phyloP scores from a whole-genome alignment of 2,113 vertebrate genomes.

The Mirounga angustirostris region DNA sequence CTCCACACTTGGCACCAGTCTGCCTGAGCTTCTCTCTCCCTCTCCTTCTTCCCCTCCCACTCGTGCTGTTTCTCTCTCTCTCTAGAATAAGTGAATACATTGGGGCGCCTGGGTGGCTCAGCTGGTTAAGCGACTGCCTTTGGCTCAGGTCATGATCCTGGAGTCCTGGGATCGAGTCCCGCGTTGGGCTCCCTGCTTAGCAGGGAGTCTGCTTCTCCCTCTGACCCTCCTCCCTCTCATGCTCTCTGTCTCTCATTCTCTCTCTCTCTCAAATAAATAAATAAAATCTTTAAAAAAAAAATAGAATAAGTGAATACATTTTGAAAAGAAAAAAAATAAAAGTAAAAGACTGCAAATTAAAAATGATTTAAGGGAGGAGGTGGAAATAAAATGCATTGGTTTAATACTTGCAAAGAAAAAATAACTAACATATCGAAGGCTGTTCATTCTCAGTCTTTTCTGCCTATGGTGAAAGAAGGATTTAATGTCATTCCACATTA shows the following conservation, averaged over 20 bases:
- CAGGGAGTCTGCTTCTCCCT: too few species aligned
- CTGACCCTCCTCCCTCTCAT: too few species aligned
- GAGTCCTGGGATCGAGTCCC: too few species aligned
- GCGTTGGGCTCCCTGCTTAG: too few species aligned
- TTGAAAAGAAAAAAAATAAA: background rate
- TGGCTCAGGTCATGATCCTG: too few species aligned
- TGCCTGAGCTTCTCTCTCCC: background rate
- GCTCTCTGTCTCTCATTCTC: too few species aligned
- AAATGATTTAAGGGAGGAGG: background rate
- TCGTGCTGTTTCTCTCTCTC: background rate
- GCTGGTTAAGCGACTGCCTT: too few species aligned
- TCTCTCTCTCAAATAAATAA: too few species aligned
- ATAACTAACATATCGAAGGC: background rate
- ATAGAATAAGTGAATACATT: background rate
- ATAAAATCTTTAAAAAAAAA: too few species aligned
- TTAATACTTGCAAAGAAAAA: slow-evolving; percentile 47
- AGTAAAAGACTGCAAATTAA: background rate
- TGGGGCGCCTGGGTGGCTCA: too few species aligned
- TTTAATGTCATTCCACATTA: slow-evolving; percentile 42
- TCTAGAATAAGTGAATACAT: background rate
- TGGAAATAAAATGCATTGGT: background rate
- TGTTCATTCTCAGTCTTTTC: background rate
- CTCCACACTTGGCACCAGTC: background rate
- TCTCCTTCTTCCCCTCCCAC: background rate
- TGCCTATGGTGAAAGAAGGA: background rate